Base-by-base conservation (phyloP, 1,140 invertebrate genomes). In the Eubasilissa regina region DNA sequence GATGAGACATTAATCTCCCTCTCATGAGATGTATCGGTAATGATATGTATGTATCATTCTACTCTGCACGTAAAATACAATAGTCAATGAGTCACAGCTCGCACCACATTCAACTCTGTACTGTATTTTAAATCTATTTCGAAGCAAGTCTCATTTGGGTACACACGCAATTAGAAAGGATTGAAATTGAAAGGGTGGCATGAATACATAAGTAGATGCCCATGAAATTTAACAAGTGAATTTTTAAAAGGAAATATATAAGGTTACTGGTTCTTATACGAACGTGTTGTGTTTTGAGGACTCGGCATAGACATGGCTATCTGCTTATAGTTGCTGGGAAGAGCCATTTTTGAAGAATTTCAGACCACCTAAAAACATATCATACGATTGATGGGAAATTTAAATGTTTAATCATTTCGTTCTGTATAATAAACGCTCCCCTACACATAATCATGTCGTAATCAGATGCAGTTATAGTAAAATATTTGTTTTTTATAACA, bases 251-350 rank as follows among this genome's bases (percentile, higher is more conserved):
- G 73, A 60, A 78, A 83, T 78, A 84, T 83, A 21, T 83, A 79
- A 25, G 60, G 12, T n/a, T 25, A 12, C 3, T 51, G 17, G 66
- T 70, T 56, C 10, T 35, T 84, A 89, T 88, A 89, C 88, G 86
- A 89, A 89, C 88, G 88, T 87, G 88, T 86, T 85, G 88, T 88
- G 84, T 83, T 88, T 74, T 89, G 89, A 13, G 88, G 88, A 76
- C 89, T 91, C 83, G 93, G 90, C 84, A 93, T 91, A 81, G 92
- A 90, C 86, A 93, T 91, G 76, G 93, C 92, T 83, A 92, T 90
- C 90, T 94, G 93, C 87, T 94, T 94, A 84, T 94, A 95, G 86
- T 93, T 94, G 81, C 89, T 90, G 82, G 93, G 93, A 80, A 94
- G 88, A 81, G 94, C 93, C 94, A 95, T 94, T 21, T 9, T 35